Evolutionary conservation across 2,888 invertebrate species (phyloP).

Genomic region (Spilosoma lubricipeda): DNA sequence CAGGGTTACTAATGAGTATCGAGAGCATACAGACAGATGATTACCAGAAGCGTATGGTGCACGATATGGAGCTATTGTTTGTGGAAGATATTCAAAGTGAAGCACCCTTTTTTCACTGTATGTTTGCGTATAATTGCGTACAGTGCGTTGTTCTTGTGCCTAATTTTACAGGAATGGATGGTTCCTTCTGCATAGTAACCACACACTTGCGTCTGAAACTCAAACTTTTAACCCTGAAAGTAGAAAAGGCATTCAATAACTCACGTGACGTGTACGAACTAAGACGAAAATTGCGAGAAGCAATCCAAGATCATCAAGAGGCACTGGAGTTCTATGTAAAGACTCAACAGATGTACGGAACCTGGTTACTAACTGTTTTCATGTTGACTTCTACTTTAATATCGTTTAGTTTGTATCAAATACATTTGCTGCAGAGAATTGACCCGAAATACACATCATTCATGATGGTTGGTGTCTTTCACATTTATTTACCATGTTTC

Average conservation of each 20-base stretch:
- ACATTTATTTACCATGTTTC: slow-evolving; percentile 71
- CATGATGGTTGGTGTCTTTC: slow-evolving; percentile 52
- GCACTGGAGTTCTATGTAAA: slow-evolving; percentile 62
- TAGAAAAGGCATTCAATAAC: slow-evolving; percentile 59
- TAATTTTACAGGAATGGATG: slow-evolving; percentile 70
- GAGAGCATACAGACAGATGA: slow-evolving; percentile 64
- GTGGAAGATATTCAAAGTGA: slow-evolving; percentile 69
- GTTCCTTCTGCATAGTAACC: slow-evolving; percentile 72
- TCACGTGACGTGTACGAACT: slow-evolving; percentile 55
- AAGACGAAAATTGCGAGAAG: slow-evolving; percentile 55
- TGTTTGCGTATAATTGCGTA: slow-evolving; percentile 66
- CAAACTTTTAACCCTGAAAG: slow-evolving; percentile 64
- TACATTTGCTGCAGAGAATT: slow-evolving; percentile 59
- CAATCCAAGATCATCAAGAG: slow-evolving; percentile 68
- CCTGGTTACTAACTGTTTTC: slow-evolving; percentile 70
- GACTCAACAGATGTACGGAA: slow-evolving; percentile 67
- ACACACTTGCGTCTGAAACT: slow-evolving; percentile 71
- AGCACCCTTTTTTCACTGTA: slow-evolving; percentile 68
- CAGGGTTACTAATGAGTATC: slow-evolving; percentile 61
- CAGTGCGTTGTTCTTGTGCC: slow-evolving; percentile 63
- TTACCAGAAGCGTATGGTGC: slow-evolving; percentile 65
- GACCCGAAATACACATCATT: slow-evolving; percentile 69
- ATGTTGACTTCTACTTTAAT: slow-evolving; percentile 65
- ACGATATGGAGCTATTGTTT: slow-evolving; percentile 69
- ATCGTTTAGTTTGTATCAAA: slow-evolving; percentile 70